These are phyloP conservation scores for Conus canariensis DNA, from an alignment of 2,888 invertebrate species.

Conservation along the genomic window DNA sequence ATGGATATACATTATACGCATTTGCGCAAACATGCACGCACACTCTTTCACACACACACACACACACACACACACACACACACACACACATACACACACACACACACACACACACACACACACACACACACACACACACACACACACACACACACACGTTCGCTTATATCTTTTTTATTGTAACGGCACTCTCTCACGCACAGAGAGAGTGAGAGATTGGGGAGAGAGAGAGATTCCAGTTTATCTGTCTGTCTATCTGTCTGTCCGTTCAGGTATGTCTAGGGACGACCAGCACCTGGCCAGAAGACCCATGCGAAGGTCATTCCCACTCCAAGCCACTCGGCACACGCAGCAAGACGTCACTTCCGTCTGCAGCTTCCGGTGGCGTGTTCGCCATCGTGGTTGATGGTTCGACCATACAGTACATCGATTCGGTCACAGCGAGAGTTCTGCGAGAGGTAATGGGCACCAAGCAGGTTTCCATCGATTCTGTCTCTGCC, in stretches of 20 bases:
- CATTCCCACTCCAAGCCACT: slow-evolving; percentile 39
- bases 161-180: too few species aligned
- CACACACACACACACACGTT: slow-evolving; percentile 30
- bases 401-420: slow-evolving; percentile 77
- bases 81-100: not conserved
- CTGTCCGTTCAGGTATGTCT: slow-evolving; percentile 50
- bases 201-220: too few species aligned
- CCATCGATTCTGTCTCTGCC: not conserved
- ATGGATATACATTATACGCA: too few species aligned
- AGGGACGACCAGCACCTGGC: slow-evolving; percentile 49
- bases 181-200: too few species aligned
- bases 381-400: slow-evolving; percentile 64
- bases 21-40: not conserved
- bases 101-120: slow-evolving; percentile 5
- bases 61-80: not conserved
- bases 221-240: too few species aligned
- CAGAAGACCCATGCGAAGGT: slow-evolving; percentile 51
- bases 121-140: slow-evolving; percentile 28
- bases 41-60: not conserved
- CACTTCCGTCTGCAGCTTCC: slow-evolving; percentile 11
- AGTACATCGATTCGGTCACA: slow-evolving; percentile 75
- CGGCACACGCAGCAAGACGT: not conserved
- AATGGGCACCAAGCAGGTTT: not conserved
- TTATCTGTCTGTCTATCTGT: not conserved
- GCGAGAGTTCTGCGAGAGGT: slow-evolving; percentile 72